A percentile compares a stretch with the other conserved stretches of the same genome.
These are phyloP conservation scores for Drosophila prosaltans DNA, from an alignment of 1,140 invertebrate species.

Conservation along the genomic window DNA sequence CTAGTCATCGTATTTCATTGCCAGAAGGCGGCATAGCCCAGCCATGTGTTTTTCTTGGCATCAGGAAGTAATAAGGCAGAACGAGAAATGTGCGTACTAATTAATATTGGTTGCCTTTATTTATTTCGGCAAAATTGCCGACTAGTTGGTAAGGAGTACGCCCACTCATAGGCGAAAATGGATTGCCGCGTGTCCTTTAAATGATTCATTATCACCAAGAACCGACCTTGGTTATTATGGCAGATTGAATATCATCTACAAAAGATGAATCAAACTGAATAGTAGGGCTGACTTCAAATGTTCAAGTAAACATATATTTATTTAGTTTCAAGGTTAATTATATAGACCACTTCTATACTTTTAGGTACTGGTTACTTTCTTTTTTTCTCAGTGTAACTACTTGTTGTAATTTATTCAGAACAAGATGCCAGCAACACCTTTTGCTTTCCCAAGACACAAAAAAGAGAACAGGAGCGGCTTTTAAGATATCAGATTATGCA, in stretches of 20 bases:
- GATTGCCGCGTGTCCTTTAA: slow-evolving; percentile 25
- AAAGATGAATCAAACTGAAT: slow-evolving; percentile 6
- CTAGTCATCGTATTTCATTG: slow-evolving; percentile 42
- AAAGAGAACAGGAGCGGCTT: neutral
- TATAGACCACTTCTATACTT: no score
- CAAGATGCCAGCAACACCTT: slow-evolving; percentile 3
- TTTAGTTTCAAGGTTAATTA: no score
- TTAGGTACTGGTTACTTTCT: no score
- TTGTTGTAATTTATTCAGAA: neutral
- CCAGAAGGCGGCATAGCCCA: slow-evolving; percentile 17
- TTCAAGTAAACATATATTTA: neutral
- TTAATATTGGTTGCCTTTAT: slow-evolving; percentile 71
- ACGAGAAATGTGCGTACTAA: slow-evolving; percentile 39
- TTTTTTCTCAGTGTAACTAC: neutral
- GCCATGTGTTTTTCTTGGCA: slow-evolving; percentile 35
- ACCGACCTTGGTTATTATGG: slow-evolving; percentile 7
- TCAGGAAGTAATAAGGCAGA: slow-evolving; percentile 35
- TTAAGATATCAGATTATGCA: neutral
- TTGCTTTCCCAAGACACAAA: neutral
- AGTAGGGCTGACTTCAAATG: neutral
- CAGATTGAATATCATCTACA: slow-evolving; percentile 21
- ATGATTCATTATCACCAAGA: neutral
- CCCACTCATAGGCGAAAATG: slow-evolving; percentile 25
- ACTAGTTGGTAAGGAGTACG: neutral
- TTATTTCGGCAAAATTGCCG: slow-evolving; percentile 49